These are phyloP conservation scores for Drosophila oshimai DNA, from an alignment of 1,140 invertebrate genomes.

Conservation along the genomic window DNA sequence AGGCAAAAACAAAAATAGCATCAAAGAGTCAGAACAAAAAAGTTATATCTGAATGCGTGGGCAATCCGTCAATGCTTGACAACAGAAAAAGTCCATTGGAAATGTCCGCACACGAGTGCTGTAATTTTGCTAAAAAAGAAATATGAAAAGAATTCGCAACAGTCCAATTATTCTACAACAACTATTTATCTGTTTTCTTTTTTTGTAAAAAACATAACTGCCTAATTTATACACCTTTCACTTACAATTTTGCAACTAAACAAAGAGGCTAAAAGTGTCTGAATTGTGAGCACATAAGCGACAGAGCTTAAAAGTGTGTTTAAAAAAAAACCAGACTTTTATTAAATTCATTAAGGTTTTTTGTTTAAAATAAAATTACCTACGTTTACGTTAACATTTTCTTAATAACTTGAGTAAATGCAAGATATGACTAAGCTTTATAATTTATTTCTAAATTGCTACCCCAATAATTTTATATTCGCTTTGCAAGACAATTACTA, in stretches of 20 bases:
- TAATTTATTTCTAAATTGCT: no score
- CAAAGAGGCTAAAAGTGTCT: not conserved
- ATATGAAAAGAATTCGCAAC: constrained; percentile 7
- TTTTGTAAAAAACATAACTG: not conserved
- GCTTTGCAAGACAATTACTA: not conserved
- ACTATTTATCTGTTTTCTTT: no score
- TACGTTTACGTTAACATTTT: no score
- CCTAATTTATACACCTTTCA: constrained; percentile 1
- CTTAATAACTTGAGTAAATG: no score
- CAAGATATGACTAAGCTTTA: no score
- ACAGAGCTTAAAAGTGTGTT: no score
- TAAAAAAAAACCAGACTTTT: no score
- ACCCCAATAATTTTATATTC: not conserved
- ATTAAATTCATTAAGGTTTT: no score
- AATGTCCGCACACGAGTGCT: not conserved
- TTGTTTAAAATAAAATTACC: no score
- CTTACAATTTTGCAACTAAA: no score
- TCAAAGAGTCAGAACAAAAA: not conserved
- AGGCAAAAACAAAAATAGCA: constrained; percentile 19
- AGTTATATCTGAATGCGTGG: constrained; percentile 13
- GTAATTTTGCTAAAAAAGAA: not conserved
- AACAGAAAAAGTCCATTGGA: not conserved
- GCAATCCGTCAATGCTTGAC: not conserved
- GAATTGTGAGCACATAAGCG: no score
- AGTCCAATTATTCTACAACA: not conserved